phyloP scores from a whole-genome alignment of 1,140 invertebrate species.

The Drosophila lacteicornis region DNA sequence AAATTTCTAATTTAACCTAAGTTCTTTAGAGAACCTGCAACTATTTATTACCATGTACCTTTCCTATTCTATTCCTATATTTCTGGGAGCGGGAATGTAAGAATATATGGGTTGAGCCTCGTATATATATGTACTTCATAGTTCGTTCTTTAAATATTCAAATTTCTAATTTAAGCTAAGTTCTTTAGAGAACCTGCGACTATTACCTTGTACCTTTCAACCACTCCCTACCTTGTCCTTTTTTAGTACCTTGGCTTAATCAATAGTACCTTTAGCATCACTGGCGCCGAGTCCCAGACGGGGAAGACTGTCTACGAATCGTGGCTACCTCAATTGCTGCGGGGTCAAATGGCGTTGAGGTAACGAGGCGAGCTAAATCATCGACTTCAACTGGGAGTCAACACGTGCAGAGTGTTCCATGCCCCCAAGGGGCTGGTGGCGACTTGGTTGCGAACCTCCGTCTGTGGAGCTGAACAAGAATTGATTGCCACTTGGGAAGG shows the following conservation, averaged over 20 bases:
- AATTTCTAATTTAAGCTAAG: neutral
- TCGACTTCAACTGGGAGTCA: constrained; percentile 66
- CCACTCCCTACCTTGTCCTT: no score
- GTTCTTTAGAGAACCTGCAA: no score
- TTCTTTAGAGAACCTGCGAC: no score
- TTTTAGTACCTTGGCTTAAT: neutral
- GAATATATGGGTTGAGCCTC: no score
- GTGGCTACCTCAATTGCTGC: constrained; percentile 67
- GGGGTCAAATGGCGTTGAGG: constrained; percentile 79
- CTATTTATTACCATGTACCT: neutral
- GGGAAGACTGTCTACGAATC: constrained; percentile 57
- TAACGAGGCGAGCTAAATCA: constrained; percentile 70
- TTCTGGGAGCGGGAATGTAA: no score
- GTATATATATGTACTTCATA: no score
- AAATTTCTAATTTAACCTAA: neutral
- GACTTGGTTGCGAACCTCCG: constrained; percentile 8
- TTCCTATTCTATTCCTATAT: no score
- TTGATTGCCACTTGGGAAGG: constrained; percentile 81
- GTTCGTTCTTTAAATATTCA: neutral
- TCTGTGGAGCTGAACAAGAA: constrained; percentile 57
- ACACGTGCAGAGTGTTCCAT: constrained; percentile 62
- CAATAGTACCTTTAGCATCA: constrained; percentile 28
- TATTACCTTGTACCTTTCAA: neutral
- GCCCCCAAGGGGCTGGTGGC: constrained; percentile 22
- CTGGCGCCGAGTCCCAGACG: constrained; percentile 15